Base-by-base conservation (phyloP, 2,113 vertebrate genomes). In the Ovis canadensis region DNA sequence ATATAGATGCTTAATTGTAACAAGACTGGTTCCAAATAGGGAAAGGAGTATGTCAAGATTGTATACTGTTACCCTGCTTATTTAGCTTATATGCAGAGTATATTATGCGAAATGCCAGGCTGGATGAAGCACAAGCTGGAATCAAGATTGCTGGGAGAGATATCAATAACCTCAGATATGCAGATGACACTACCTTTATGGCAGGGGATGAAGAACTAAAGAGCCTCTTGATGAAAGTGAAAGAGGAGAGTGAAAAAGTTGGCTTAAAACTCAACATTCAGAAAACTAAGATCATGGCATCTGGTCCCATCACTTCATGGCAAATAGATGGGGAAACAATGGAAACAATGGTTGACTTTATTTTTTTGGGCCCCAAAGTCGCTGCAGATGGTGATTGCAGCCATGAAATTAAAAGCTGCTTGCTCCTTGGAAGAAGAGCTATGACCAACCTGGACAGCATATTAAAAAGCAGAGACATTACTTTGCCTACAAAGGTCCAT, bases 31-130 rank as follows among this genome's bases (percentile, higher is more conserved):
- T 71, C n/a, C 64, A 71, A 71, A 36, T 71, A 36, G 17, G 64
- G n/a, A 71, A 71, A 71, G 0, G n/a, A 71, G 64, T 36, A 36
- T 8, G 0, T 36, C n/a, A 36, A 36, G n/a, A 0, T 21, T 71
- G 4, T 71, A 71, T 71, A 67, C 1, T 36, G 17, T 67, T 1
- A 67, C 33, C 17, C 17, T 3, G 17, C 64, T 67, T 67, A 36
- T 36, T 67, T 21, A 67, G 21, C 8, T 36, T 67, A 11, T 67
- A 67, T 21, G 17, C 33, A 36, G 33, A 36, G 33, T 36, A 71
- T 71, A 36, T 71, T 4, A 36, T 36, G 9, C 1, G 0, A 21
- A 71, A 71, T 11, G n/a, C 64, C 9, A 5, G 64, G n/a, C 64
- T 36, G 4, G 64, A 36, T 36, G 17, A 71, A 36, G 64, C 64